A percentile compares a stretch with the other conserved stretches of the same genome.
phyloP scores from a whole-genome alignment of 2,113 vertebrate genomes.

The Hemiscyllium ocellatum region DNA sequence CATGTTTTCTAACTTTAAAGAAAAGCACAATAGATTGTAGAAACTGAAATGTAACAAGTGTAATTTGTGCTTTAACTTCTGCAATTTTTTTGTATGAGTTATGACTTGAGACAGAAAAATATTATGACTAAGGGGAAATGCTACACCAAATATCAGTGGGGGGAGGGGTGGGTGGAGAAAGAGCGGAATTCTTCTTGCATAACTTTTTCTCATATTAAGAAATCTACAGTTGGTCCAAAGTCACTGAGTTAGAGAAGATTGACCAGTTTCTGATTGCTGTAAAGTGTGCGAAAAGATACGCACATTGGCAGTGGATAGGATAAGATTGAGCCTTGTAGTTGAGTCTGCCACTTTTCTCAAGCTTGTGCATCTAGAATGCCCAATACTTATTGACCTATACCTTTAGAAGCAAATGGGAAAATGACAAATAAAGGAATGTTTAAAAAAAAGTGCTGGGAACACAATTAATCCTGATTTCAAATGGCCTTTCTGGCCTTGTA shows the following conservation, averaged over 20 bases:
- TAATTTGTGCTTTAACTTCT: neutral
- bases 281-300: neutral
- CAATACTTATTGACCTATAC: neutral
- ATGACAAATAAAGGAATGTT: neutral
- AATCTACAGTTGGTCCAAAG: neutral
- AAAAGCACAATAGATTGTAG: neutral
- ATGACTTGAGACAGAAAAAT: neutral
- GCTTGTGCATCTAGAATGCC: neutral
- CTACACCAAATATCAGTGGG: neutral
- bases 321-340: neutral
- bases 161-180: neutral
- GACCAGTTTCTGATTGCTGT: neutral
- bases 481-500: neutral
- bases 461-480: neutral
- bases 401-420: neutral
- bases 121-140: neutral
- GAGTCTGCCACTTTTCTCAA: neutral
- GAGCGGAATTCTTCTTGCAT: neutral
- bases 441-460: neutral
- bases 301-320: neutral
- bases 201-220: neutral
- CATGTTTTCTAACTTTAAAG: neutral
- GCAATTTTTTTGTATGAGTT: neutral
- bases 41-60: neutral
- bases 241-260: neutral